Base-by-base conservation (phyloP, 2,797 vertebrate genomes). In the Phataginus tricuspis region DNA sequence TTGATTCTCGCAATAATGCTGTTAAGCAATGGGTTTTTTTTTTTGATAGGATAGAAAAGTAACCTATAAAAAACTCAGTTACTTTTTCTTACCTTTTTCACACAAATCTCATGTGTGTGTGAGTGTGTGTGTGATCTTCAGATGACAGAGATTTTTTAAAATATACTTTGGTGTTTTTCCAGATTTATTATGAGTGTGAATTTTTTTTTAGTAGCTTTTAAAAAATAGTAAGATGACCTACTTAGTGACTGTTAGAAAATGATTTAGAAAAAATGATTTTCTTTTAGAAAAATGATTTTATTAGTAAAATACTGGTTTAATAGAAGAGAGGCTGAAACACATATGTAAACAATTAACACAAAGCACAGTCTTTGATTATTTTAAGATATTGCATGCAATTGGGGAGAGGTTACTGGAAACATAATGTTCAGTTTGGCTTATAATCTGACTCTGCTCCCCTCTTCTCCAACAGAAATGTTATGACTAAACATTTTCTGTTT, bases 281-380 rank as follows among this genome's bases (percentile, higher is more conserved):
- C 29, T 87, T 94, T 84, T 29, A 69, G 83, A 84, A 86, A 93
- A 61, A 51, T 68, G 12, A 51, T 79, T 92, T 74, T 45, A 45
- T 90, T 90, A 21, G 51, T 94, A 64, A 96, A 93, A 45, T 68
- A 64, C 23, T 14, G 78, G 8, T 96, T 94, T 86, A 92, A 85
- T 77, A 85, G 29, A 77, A 84, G 69, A 86, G 59, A 85, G 31
- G 49, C 78, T 87, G 51, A 80, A 86, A 74, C 16, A 78, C 57
- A 57, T n/a, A 39, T 71, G 82, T 37, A 85, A 39, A 75, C 53
- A 80, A 8, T 85, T 78, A 93, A 78, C 29, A 68, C 34, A 71
- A 63, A 45, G 39, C 31, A 59, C 45, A n/a, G 5, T 77, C 31
- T 83, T 3, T 80, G 37, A n/a, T 97, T 92, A 72, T 89, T 83